phyloP scores from a whole-genome alignment of 2,888 invertebrate species.

The Plagodis dolabraria region DNA sequence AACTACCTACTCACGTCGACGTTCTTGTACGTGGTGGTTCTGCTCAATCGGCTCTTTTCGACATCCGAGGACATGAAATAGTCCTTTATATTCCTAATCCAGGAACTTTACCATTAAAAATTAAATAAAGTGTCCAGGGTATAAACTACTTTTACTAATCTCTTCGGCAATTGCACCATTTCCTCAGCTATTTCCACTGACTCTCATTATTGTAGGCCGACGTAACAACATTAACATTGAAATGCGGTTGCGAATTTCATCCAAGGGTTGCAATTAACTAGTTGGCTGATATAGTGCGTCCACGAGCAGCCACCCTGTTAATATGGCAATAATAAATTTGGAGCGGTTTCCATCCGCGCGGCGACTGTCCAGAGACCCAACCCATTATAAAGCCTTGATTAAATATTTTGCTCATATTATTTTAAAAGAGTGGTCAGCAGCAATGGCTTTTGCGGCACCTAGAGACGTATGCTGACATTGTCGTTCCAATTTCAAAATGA shows the following conservation, averaged over 20 bases:
- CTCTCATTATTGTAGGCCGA: slow-evolving; percentile 72
- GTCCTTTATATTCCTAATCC: too few species aligned
- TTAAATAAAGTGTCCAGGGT: too few species aligned
- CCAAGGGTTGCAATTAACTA: slow-evolving; percentile 78
- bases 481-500: slow-evolving; percentile 47
- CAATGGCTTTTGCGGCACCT: slow-evolving; percentile 23
- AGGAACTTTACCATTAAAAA: too few species aligned
- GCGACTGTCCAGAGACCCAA: slow-evolving; percentile 53
- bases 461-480: slow-evolving; percentile 38
- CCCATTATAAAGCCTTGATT: slow-evolving; percentile 66
- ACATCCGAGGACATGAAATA: too few species aligned
- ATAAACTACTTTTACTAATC: too few species aligned
- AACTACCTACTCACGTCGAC: too few species aligned
- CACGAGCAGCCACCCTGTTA: slow-evolving; percentile 62
- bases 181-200: slow-evolving; percentile 52
- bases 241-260: slow-evolving; percentile 77
- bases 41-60: too few species aligned
- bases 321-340: slow-evolving; percentile 81
- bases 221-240: slow-evolving; percentile 75
- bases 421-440: slow-evolving; percentile 44
- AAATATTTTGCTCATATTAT: slow-evolving; percentile 63
- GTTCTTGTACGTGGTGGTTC: too few species aligned
- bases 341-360: slow-evolving; percentile 63
- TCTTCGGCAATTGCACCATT: slow-evolving; percentile 32
- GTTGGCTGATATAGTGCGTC: slow-evolving; percentile 74